Evolutionary conservation across 2,113 vertebrate species (phyloP).

Genomic region (Hypocryptadius cinnamomeus): DNA sequence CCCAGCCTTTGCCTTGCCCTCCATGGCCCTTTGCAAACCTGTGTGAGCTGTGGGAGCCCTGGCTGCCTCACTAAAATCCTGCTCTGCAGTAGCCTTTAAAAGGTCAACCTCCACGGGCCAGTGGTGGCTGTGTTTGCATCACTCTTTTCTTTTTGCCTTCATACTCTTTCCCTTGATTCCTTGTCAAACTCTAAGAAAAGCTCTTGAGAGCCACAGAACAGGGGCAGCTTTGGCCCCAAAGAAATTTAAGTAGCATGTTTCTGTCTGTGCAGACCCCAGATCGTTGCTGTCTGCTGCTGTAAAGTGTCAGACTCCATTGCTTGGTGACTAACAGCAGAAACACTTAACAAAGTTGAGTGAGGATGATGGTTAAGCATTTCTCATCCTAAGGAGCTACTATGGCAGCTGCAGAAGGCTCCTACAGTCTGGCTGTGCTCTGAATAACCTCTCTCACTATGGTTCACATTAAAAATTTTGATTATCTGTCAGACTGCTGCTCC

Average conservation of each 20-base stretch:
- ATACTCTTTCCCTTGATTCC: background rate
- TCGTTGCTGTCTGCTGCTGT: background rate
- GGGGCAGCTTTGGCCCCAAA: background rate
- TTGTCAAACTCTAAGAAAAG: background rate
- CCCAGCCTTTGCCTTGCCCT: background rate
- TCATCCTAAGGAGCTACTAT: slow-evolving; percentile 18
- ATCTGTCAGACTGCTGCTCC: slow-evolving; percentile 55
- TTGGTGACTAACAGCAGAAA: slow-evolving; percentile 10
- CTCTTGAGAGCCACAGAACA: background rate
- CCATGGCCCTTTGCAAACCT: background rate
- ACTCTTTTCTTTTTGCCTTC: background rate
- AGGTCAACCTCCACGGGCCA: background rate
- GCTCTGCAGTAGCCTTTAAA: background rate
- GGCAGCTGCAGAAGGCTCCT: slow-evolving; percentile 33
- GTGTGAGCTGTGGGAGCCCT: background rate
- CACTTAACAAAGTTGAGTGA: slow-evolving; percentile 33
- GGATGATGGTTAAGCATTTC: slow-evolving; percentile 52
- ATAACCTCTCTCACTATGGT: slow-evolving; percentile 53
- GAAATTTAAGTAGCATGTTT: background rate
- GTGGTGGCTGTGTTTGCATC: background rate
- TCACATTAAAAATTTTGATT: slow-evolving; percentile 63
- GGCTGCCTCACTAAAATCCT: background rate
- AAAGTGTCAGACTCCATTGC: background rate
- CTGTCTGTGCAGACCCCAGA: background rate
- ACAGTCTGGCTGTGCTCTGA: slow-evolving; percentile 27